Evolutionary conservation across 2,113 vertebrate genomes (phyloP), one percentile per base, ranked within the genome.

Genomic region (Murina feae): DNA sequence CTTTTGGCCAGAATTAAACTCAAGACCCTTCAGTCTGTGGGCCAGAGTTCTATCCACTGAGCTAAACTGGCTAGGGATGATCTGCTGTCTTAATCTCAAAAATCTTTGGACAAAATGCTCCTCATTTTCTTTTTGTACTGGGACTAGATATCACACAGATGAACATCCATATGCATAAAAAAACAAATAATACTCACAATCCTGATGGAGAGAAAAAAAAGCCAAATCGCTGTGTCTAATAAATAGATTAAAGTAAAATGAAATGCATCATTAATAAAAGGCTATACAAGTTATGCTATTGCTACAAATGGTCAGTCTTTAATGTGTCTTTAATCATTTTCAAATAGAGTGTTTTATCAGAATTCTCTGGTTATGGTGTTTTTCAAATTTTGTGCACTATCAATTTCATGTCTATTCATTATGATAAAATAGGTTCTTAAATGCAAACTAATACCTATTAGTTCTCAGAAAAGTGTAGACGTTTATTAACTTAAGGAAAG

Each of bases 401-500:
- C 92, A 96, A 91, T 95, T 96, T 87, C 68, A 75, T 44, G 97
- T 92, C 53, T 60, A 0, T 84, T 69, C 71, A 89, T 47, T 96
- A 58, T 86, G 69, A 96, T 72, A 96, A 53, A 78, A 58, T 53
- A 89, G 72, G 81, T 96, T 97, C n/a, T 28, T 81, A 96, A 97
- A 47, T 96, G 28, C 42, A 97, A 94, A 66, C 55, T 95, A 93
- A 95, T 96, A 94, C 68, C 68, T 96, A 81, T 55, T 91, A 95
- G 78, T 94, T 97, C 96, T 97, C 95, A 96, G 93, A 96, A 85
- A 71, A 96, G 37, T 83, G 53, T 95, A 94, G 76, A 6, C 42
- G 4, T 30, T 65, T 92, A 92, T 78, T 96, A 60, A 85, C 69
- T 95, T 74, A 86, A 74, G 21, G 9, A 42, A 44, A 72, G 30